phyloP scores from a whole-genome alignment of 2,797 vertebrate species.

The Podarcis lilfordi region DNA sequence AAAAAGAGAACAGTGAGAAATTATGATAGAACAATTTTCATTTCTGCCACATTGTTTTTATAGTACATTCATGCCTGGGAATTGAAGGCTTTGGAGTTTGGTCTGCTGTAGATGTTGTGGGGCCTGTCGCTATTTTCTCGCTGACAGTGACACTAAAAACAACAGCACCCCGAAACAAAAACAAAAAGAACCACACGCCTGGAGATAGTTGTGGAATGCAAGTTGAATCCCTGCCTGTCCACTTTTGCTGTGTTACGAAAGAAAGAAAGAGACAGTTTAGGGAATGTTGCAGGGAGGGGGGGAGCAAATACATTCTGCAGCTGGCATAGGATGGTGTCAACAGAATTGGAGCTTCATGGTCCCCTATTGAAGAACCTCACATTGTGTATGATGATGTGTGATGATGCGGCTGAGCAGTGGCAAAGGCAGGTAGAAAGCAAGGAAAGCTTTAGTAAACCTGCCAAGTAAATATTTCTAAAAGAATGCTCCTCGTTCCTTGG shows the following conservation, averaged over 20 bases:
- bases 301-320: constrained; percentile 34
- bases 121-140: constrained; percentile 70
- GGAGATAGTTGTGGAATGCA: constrained; percentile 46
- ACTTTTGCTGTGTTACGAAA: not conserved
- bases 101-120: constrained; percentile 72
- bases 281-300: not conserved
- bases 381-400: constrained; percentile 17
- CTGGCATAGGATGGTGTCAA: constrained; percentile 28
- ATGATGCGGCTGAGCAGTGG: constrained; percentile 5
- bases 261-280: constrained; percentile 3
- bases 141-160: constrained; percentile 67
- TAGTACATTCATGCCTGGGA: constrained; percentile 77
- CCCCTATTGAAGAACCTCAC: not conserved
- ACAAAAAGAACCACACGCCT: constrained; percentile 47
- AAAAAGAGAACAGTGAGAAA: constrained; percentile 82
- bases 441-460: constrained; percentile 2
- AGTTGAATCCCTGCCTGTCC: constrained; percentile 48
- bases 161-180: not conserved
- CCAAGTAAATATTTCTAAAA: constrained; percentile 21
- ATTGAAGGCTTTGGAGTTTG: constrained; percentile 75
- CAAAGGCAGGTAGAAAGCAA: constrained; percentile 32
- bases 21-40: constrained; percentile 83
- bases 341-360: constrained; percentile 10
- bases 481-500: constrained; percentile 11
- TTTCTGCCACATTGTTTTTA: constrained; percentile 84